Evolutionary conservation across 2,888 invertebrate species (phyloP).

Genomic region (Phengaris arion): DNA sequence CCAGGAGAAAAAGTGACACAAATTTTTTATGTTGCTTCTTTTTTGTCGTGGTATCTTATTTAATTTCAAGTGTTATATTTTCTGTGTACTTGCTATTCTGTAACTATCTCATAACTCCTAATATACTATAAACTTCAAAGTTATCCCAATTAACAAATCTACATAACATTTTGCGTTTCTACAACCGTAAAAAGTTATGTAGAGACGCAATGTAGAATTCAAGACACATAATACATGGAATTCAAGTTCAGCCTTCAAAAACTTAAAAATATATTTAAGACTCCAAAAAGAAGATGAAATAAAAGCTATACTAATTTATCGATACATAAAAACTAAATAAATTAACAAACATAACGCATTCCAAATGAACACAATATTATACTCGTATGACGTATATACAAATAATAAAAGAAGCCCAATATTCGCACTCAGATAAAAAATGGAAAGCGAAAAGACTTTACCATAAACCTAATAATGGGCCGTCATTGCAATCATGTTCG

Average conservation of each 20-base stretch:
- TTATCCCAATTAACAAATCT: background rate
- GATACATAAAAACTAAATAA: too few relatives aligned
- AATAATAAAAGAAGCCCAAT: background rate
- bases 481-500: constrained; percentile 14
- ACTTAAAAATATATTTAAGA: too few relatives aligned
- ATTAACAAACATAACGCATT: background rate
- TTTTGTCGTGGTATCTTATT: background rate
- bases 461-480: constrained; percentile 17
- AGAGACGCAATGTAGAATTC: too few relatives aligned
- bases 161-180: too few relatives aligned
- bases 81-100: too few relatives aligned
- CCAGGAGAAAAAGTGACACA: background rate
- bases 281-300: too few relatives aligned
- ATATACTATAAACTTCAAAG: background rate
- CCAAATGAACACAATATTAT: background rate
- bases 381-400: background rate
- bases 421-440: background rate
- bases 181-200: too few relatives aligned
- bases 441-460: constrained; percentile 5
- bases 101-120: too few relatives aligned
- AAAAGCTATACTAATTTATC: background rate
- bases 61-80: background rate
- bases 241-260: too few relatives aligned
- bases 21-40: background rate
- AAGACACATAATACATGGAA: too few relatives aligned